Base-by-base conservation (phyloP, 2,888 invertebrate genomes). In the Apomyelois bistriatella region DNA sequence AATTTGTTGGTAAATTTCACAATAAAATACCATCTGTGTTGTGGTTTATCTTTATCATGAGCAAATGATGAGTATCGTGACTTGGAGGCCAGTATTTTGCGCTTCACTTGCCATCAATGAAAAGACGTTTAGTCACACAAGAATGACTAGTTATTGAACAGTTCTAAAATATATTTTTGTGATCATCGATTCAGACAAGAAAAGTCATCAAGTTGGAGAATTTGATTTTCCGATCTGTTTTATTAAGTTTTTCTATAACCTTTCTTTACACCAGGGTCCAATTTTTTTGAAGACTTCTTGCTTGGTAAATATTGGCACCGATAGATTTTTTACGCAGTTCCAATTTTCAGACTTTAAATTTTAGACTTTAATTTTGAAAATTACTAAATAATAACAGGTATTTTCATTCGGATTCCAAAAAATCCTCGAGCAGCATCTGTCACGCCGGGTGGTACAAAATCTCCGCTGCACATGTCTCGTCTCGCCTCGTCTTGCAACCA, bases 101-200 rank as follows among this genome's bases (percentile, higher is more conserved):
- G 76, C 71, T 78, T 71, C 70, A 64, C 60, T 76, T 69, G 68
- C 59, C 61, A 58, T 66, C 68, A 74, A 74, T 76, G 67, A 79
- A 79, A 69, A 73, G 70, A 64, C 62, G 56, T 75, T 82, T 79
- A 69, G 81, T 74, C 69, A 76, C 78, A 79, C 82, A 77, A 78
- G 77, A 81, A 73, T 59, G 69, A 60, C 49, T 55, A 54, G 50
- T 48, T 66, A 74, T 74, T 74, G 64, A 69, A 62, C 64, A 56
- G 56, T 59, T 59, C 48, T 37, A 48, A 38, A 55, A 55, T 53
- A 55, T 50, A 53, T 51, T 53, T 52, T 56, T 40, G 53, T 55
- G 48, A 54, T 50, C 48, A 36, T 42, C 16, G 22, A 32, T 41
- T 38, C 17, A 17, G 38, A 37, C 48, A 53, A 58, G 53, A 57